A percentile compares a stretch with the other conserved stretches of the same genome.
These are phyloP conservation scores for Hypotaenidia okinawae DNA, from an alignment of 2,797 vertebrate genomes.

Conservation along the genomic window DNA sequence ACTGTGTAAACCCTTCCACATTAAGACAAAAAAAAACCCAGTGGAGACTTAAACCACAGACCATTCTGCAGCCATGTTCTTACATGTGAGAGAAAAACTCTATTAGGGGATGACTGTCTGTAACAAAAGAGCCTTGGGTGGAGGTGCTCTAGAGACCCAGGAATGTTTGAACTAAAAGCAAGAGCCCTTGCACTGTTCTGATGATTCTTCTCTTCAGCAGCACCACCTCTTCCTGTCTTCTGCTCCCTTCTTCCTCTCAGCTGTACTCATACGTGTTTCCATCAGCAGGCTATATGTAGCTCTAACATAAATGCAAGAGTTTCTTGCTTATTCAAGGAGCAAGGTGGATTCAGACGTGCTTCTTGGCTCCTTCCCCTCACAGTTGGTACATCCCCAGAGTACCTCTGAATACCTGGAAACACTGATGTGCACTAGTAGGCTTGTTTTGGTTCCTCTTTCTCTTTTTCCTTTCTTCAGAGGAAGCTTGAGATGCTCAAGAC, in stretches of 20 bases:
- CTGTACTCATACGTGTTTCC: fast-evolving
- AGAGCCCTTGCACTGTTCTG: background rate
- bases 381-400: background rate
- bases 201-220: background rate
- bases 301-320: fast-evolving
- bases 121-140: background rate
- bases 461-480: background rate
- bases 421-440: fast-evolving
- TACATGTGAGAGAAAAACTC: background rate
- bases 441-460: background rate
- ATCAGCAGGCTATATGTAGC: background rate
- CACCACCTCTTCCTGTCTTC: background rate
- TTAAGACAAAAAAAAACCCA: background rate
- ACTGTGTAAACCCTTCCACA: background rate
- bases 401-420: background rate
- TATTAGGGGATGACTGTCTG: background rate
- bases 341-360: background rate
- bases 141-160: background rate
- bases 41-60: background rate
- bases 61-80: background rate
- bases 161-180: background rate
- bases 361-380: background rate
- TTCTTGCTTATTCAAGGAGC: background rate
- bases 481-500: background rate
- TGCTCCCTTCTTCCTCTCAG: background rate